Evolutionary conservation across 2,797 vertebrate genomes (phyloP).

Genomic region (Coluber constrictor): DNA sequence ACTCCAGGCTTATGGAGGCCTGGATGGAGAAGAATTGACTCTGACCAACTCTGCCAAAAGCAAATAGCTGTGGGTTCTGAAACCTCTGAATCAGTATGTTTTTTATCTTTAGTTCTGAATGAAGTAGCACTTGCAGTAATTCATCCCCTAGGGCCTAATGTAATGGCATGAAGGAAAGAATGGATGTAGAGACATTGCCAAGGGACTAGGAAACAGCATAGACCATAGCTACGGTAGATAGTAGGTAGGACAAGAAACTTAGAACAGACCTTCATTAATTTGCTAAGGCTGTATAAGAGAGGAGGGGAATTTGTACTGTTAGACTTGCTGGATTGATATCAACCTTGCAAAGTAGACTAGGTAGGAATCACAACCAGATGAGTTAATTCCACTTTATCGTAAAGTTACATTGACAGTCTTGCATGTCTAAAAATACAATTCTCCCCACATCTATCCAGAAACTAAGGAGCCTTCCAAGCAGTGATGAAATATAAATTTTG

Average conservation of each 20-base stretch:
- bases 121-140: not conserved
- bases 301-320: too few species aligned
- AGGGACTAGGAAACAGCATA: not conserved
- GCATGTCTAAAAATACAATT: too few species aligned
- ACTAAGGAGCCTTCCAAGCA: not conserved
- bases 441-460: not conserved
- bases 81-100: not conserved
- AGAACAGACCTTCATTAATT: not conserved
- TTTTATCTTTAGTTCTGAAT: not conserved
- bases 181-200: not conserved
- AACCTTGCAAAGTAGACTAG: too few species aligned
- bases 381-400: too few species aligned
- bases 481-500: too few species aligned
- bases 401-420: too few species aligned
- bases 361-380: too few species aligned
- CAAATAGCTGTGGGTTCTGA: not conserved
- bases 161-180: not conserved
- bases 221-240: not conserved
- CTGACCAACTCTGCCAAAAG: not conserved
- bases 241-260: not conserved
- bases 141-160: not conserved
- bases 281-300: not conserved
- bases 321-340: too few species aligned
- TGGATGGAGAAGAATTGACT: not conserved
- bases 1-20: not conserved